Percentiles rank a stretch among this genome's conserved stretches.
Conservation (phyloP, 1,140 invertebrate species). For the Tetramorium parvispinum region DNA sequence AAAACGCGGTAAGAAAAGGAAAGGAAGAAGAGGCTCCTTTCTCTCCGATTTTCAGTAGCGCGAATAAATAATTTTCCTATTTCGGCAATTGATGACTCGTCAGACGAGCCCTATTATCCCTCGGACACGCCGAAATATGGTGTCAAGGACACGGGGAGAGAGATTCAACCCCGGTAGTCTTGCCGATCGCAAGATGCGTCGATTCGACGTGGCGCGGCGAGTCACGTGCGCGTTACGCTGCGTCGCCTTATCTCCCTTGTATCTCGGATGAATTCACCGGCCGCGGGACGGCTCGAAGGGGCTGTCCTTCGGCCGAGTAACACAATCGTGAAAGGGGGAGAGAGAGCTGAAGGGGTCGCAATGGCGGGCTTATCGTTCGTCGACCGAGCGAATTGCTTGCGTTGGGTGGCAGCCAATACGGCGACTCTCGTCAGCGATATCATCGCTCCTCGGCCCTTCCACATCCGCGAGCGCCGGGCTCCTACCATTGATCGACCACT, state of each 20-base stretch:
- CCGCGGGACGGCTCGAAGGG: background rate
- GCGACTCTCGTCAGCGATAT: conserved; percentile 83
- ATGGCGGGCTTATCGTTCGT: conserved; percentile 20
- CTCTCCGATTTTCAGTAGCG: no score
- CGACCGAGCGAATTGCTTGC: conserved; percentile 77
- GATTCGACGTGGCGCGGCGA: conserved; percentile 6
- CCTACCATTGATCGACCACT: conserved; percentile 22
- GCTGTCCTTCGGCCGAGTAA: conserved; percentile 18
- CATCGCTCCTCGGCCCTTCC: conserved; percentile 76
- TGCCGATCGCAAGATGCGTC: conserved; percentile 32
- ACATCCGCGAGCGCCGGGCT: conserved; percentile 11
- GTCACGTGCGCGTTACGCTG: conserved; percentile 21
- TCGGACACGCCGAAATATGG: conserved; percentile 76
- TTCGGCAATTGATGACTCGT: conserved; percentile 30
- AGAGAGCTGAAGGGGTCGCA: background rate
- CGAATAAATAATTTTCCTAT: conserved; percentile 48
- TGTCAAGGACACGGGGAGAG: conserved; percentile 72
- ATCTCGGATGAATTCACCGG: conserved; percentile 56
- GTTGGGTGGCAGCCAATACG: conserved; percentile 83
- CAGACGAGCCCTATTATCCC: conserved; percentile 17
- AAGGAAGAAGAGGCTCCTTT: background rate
- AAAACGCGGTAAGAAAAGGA: background rate
- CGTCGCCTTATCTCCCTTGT: conserved; percentile 41
- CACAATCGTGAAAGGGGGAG: background rate
- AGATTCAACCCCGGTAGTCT: background rate